Evolutionary conservation across 2,113 vertebrate genomes (phyloP), one percentile per base, ranked within the genome.

Genomic region (Phaethon lepturus): DNA sequence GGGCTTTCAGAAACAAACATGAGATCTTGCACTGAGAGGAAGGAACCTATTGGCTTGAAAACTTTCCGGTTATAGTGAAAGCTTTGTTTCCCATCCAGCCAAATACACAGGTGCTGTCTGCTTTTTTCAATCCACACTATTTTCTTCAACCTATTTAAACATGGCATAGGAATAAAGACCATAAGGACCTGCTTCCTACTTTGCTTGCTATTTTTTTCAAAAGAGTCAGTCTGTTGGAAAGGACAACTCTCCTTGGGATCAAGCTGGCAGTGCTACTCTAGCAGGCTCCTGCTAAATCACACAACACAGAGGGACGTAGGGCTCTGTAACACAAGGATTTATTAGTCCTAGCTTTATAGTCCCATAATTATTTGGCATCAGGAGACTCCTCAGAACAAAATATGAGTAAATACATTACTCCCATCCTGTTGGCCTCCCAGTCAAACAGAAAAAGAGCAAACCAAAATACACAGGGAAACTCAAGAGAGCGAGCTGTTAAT

Each of bases 41-140:
- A 97, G 95, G 95, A 97, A 96, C 75, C 92, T 94, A 96, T 96
- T 91, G 76, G 83, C 83, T 58, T 92, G 84, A 96, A 95, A 96
- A 93, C 86, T 94, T 96, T 94, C 97, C 87, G 42, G 90, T 91
- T 67, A 62, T 67, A 93, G 80, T 88, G 92, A 96, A 94, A 97
- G 95, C 82, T 92, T 90, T 95, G 69, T 88, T 95, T 92, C 66
- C 82, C 88, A 91, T 82, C 40, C 50, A 94, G 56, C 45, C 42
- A 90, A 63, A 93, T 18, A 64, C 50, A 91, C 96, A 96, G 72
- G 81, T 88, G 84, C 11, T 3, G 73, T 28, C 64, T 73, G 71
- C 9, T 86, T 75, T 24, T 29, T 79, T 73, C 35, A 53, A 4
- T 24, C 73, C 29, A 56, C 26, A 11, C 12, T 44, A 33, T 45